phyloP scores from a whole-genome alignment of 1,140 invertebrate genomes.

The Dreissena rostriformis region DNA sequence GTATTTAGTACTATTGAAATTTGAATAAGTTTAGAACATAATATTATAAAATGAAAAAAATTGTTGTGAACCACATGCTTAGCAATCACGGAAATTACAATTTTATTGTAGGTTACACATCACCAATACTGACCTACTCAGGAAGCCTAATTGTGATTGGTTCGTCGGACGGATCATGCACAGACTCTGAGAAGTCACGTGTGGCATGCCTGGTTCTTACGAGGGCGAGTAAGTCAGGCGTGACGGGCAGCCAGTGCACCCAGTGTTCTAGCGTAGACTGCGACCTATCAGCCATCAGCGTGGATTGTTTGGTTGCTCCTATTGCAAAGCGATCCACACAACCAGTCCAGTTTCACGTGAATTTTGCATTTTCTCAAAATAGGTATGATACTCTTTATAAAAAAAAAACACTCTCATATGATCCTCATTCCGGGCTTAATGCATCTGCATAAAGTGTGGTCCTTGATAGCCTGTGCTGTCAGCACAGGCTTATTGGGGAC shows the following conservation, averaged over 20 bases:
- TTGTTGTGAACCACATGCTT: background rate
- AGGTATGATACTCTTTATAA: conserved; percentile 16
- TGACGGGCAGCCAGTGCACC: background rate
- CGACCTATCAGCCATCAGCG: background rate
- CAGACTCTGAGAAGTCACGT: background rate
- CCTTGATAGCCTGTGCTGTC: background rate
- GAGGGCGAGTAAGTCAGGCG: conserved; percentile 1
- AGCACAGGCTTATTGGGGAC: background rate
- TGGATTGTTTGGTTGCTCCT: conserved; percentile 12
- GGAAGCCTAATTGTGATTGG: conserved; percentile 17
- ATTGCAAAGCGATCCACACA: conserved; percentile 31
- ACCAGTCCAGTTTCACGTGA: conserved; percentile 29
- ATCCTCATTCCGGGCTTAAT: too few relatives aligned
- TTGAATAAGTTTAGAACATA: too few relatives aligned
- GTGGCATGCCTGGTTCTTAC: background rate
- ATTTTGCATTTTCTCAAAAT: conserved; percentile 22
- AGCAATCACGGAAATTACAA: background rate
- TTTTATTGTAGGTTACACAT: background rate
- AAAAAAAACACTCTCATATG: background rate
- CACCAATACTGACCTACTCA: conserved; percentile 1
- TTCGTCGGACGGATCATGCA: conserved; percentile 1
- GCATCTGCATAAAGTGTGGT: background rate
- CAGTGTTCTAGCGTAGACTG: conserved; percentile 15
- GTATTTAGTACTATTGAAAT: background rate
- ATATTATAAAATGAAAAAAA: background rate